Base-by-base conservation (phyloP, 2,888 invertebrate species). In the Spialia ferax region DNA sequence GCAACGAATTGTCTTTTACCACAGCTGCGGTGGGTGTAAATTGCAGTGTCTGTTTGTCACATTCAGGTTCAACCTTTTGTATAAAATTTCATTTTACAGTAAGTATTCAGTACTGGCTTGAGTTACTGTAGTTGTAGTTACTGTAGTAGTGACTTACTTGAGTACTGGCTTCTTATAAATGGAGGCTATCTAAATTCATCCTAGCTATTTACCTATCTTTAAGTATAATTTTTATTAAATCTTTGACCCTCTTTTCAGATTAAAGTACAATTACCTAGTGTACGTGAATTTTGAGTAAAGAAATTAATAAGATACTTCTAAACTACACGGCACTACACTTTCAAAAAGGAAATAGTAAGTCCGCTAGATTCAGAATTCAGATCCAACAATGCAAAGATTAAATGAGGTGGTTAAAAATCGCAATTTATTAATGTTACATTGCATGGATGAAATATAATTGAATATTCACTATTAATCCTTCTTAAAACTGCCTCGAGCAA, bases 1-100 rank as follows among this genome's bases (percentile, higher is more conserved):
- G 76, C 74, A 76, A 75, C 75, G 79, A 78, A 81, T 80, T 79
- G 79, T 75, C 71, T 73, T 76, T 72, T 70, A 82, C 82, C 82
- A 76, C 82, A 82, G 76, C 77, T 75, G 73, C 78, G 72, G 71
- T 56, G 57, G 63, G 66, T 70, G 71, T 67, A 61, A 68, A 70
- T 70, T 71, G 72, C 57, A 66, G 20, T 60, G 22, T 29, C 20
- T 63, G 20, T 64, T 48, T 65, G 64, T 65, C 66, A 61, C 54
- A 32, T 55, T 66, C 15, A 11, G 23, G 22, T 56, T 67, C 32
- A 70, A 63, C 61, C 60, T 66, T 67, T 69, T 55, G 68, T 63
- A 63, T 62, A 64, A n/a, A n/a, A 57, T 68, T 68, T 67, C 11
- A 56, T 42, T 8, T 42, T 6, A 26, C 15, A 42, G 15, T 8